Percentiles rank a stretch among this genome's conserved stretches.
Evolutionary conservation across 1,140 invertebrate species (phyloP).

Genomic region (Drosophila bocki): DNA sequence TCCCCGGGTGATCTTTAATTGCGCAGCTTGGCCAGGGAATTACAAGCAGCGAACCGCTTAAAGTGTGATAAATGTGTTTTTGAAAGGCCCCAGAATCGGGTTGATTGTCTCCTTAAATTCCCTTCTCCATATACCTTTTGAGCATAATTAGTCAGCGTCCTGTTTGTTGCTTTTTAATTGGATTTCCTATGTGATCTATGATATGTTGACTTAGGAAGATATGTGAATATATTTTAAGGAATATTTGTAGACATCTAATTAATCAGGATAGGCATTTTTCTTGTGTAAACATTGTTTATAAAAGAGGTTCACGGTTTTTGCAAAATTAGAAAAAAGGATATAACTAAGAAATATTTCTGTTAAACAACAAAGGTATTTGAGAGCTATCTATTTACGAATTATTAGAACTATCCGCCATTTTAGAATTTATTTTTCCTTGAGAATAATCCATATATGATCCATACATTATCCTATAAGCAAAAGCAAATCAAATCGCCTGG

Average conservation of each 20-base stretch:
- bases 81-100: constrained; percentile 50
- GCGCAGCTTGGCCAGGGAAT: constrained; percentile 74
- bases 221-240: neutral
- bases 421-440: neutral
- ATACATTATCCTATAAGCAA: constrained; percentile 29
- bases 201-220: constrained; percentile 43
- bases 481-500: constrained; percentile 63
- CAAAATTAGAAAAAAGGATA: too few species aligned
- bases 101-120: constrained; percentile 13
- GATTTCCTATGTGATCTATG: constrained; percentile 24
- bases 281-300: neutral
- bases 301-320: too few species aligned
- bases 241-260: neutral
- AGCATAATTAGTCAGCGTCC: constrained; percentile 68
- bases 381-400: neutral
- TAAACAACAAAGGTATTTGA: neutral
- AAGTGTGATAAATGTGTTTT: constrained; percentile 82
- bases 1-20: constrained; percentile 71
- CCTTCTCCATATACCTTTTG: constrained; percentile 20
- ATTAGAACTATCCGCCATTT: constrained; percentile 7
- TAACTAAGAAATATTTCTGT: too few species aligned
- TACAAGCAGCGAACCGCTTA: constrained; percentile 69
- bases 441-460: constrained; percentile 1
- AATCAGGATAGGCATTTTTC: neutral
- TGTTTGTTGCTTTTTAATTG: constrained; percentile 71